Conservation (phyloP, 2,888 invertebrate genomes). For the Sussaba pulchella region DNA sequence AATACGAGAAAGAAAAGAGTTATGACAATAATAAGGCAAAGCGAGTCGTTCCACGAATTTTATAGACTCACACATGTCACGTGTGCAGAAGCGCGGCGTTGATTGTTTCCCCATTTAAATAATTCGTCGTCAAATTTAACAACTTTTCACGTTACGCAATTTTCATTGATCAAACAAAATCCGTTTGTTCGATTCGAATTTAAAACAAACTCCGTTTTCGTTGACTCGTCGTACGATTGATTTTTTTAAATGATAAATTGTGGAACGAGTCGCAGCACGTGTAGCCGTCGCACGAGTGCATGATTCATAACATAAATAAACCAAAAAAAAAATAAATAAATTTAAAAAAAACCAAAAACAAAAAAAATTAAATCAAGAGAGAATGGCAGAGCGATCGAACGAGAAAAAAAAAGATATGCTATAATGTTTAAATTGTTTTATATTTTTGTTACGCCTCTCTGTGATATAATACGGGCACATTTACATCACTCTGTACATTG, state of each 20-base stretch:
- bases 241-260: slow-evolving; percentile 55
- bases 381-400: slow-evolving; percentile 35
- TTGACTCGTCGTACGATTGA: background rate
- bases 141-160: background rate
- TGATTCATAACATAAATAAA: slow-evolving; percentile 73
- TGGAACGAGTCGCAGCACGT: slow-evolving; percentile 74
- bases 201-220: background rate
- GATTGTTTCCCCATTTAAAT: background rate
- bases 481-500: slow-evolving; percentile 79
- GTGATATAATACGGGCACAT: slow-evolving; percentile 84
- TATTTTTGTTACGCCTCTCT: slow-evolving; percentile 83
- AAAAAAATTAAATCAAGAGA: slow-evolving; percentile 26
- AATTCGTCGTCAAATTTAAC: background rate
- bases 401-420: slow-evolving; percentile 60
- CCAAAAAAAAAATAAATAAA: slow-evolving; percentile 44
- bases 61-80: background rate
- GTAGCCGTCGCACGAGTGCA: slow-evolving; percentile 76
- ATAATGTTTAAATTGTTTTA: slow-evolving; percentile 80
- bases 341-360: slow-evolving; percentile 36
- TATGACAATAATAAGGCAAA: slow-evolving; percentile 80
- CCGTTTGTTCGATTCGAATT: background rate
- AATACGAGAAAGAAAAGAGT: slow-evolving; percentile 67
- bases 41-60: slow-evolving; percentile 74
- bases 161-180: background rate
- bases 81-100: slow-evolving; percentile 11